A percentile compares a stretch with the other conserved stretches of the same genome.
Conservation (phyloP, 2,888 invertebrate species). For the Timema podura region DNA sequence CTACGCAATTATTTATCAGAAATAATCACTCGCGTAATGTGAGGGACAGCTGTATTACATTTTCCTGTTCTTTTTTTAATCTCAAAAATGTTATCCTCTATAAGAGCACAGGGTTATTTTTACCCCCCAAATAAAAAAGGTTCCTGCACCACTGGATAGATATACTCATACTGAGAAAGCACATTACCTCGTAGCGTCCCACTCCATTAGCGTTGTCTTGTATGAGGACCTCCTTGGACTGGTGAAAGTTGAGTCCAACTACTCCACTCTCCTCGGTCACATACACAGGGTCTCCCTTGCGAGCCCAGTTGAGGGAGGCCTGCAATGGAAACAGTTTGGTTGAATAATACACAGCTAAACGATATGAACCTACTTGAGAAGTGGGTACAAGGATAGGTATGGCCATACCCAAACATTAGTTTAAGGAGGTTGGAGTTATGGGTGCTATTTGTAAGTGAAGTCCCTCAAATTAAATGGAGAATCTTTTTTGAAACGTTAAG, state of each 20-base stretch:
- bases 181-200: constrained; percentile 55
- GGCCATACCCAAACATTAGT: background rate
- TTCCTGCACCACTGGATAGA: no score
- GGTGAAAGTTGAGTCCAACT: constrained; percentile 83
- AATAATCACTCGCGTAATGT: no score
- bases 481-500: background rate
- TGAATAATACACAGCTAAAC: background rate
- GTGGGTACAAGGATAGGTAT: background rate
- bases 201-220: constrained; percentile 65
- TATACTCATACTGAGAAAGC: no score
- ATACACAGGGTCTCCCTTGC: constrained; percentile 76
- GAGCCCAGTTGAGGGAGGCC: constrained; percentile 77
- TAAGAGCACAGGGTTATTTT: no score
- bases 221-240: constrained; percentile 83
- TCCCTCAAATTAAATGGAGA: no score
- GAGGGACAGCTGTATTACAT: no score
- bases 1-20: no score
- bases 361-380: background rate
- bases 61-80: no score
- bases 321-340: constrained; percentile 32
- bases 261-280: constrained; percentile 84
- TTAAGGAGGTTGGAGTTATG: no score
- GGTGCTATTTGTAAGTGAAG: no score
- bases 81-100: no score
- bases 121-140: no score